Conservation (phyloP, 2,113 vertebrate genomes). For the Corythoichthys intestinalis region DNA sequence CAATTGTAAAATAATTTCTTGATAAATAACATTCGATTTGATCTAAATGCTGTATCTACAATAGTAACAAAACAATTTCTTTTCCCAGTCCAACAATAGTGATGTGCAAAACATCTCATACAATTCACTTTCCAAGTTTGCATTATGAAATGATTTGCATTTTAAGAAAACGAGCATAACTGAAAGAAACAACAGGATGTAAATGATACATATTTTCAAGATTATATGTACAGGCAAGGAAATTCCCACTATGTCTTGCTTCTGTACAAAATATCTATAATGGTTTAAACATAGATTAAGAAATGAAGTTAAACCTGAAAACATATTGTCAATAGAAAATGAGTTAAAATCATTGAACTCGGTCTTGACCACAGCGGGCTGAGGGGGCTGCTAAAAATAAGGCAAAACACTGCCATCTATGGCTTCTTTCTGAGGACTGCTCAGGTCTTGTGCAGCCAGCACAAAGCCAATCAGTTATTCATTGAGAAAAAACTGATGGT, state of each 20-base stretch:
- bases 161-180: neutral
- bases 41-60: neutral
- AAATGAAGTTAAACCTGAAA: conserved; percentile 12
- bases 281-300: conserved; percentile 5
- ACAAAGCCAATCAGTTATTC: conserved; percentile 52
- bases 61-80: neutral
- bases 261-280: neutral
- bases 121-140: neutral
- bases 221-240: neutral
- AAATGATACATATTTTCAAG: neutral
- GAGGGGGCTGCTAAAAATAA: conserved; percentile 60
- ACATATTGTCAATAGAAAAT: conserved; percentile 21
- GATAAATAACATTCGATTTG: neutral
- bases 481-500: conserved; percentile 22
- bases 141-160: neutral
- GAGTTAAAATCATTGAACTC: conserved; percentile 2
- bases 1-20: neutral
- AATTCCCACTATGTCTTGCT: neutral
- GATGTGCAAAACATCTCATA: neutral
- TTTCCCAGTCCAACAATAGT: neutral
- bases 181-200: neutral
- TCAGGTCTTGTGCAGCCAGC: conserved; percentile 55
- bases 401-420: conserved; percentile 93
- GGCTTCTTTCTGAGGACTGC: conserved; percentile 74
- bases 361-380: conserved; percentile 39